Base-by-base conservation (phyloP, 2,888 invertebrate genomes). In the Cynaeus angustus region DNA sequence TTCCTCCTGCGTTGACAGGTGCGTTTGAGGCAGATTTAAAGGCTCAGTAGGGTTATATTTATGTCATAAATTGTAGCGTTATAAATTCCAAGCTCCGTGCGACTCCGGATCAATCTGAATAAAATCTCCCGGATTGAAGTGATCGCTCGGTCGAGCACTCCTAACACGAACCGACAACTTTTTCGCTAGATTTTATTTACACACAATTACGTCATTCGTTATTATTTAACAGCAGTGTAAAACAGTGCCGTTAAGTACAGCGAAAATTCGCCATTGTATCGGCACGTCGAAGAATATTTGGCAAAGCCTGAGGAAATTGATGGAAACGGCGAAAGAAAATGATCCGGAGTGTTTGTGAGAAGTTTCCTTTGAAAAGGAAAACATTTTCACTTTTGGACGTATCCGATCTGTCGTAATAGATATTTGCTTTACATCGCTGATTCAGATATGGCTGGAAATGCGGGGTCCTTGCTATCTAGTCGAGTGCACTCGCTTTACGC, bases 391-490 rank as follows among this genome's bases (percentile, higher is more conserved):
- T 70, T 72, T 67, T 70, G 67, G 70, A 66, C 66, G 61, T 38
- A 66, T 68, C 59, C 68, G 67, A 73, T 71, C 71, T 67, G 66
- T 72, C 64, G 61, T 65, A 59, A 62, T 67, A 68, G 71, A 73
- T 73, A 70, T 72, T 71, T 73, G 65, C 71, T 70, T 56, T 67
- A 59, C 58, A 53, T 59, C 64, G 69, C 66, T 66, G 70, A 66
- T 68, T 71, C 62, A 46, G 67, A 67, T 67, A 64, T 58, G 93
- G 92, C 12, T 92, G 91, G 72, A 66, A 66, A 65, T 65, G 89
- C 94, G 67, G 96, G 97, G 82, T 86, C 98, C 75, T 88, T 95
- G 68, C 89, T 93, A 3, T 92, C 92, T 71, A 97, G 97, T 33
- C 90, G 94, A 41, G 93, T 53, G 65, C 53, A 43, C 65, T 65